Evolutionary conservation across 2,888 invertebrate species (phyloP).

Genomic region (Drosophila atripex): DNA sequence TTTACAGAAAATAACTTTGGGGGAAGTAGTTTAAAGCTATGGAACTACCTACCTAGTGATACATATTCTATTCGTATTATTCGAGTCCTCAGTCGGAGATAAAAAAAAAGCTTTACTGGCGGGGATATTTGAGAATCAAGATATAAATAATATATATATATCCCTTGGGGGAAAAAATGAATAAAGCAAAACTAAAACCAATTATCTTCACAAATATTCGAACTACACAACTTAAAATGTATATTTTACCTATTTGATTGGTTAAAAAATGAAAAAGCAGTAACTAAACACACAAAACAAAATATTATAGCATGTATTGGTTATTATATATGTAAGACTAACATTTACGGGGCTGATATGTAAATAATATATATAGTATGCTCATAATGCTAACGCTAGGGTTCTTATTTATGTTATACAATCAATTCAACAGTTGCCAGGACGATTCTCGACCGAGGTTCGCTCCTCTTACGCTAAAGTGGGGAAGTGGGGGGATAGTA

Average conservation of each 20-base stretch:
- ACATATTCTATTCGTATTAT: constrained; percentile 25
- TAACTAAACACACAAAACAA: constrained; percentile 47
- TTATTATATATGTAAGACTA: constrained; percentile 40
- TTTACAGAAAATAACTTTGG: constrained; percentile 29
- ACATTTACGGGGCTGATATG: constrained; percentile 37
- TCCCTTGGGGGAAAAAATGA: constrained; percentile 2
- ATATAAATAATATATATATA: not conserved
- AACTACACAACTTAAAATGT: constrained; percentile 28
- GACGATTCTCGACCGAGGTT: constrained; percentile 19
- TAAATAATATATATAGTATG: not conserved
- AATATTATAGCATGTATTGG: constrained; percentile 18
- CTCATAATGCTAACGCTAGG: constrained; percentile 36
- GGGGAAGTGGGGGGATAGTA: constrained; percentile 11
- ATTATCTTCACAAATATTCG: constrained; percentile 9
- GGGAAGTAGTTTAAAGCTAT: constrained; percentile 31
- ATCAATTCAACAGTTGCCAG: constrained; percentile 43
- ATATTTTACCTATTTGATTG: constrained; percentile 27
- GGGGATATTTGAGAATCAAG: not conserved
- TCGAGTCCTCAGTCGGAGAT: constrained; percentile 8
- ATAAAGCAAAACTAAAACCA: constrained; percentile 18
- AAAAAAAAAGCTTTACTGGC: constrained; percentile 6
- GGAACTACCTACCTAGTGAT: constrained; percentile 47
- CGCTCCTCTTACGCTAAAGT: constrained; percentile 26
- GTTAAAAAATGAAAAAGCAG: constrained; percentile 50
- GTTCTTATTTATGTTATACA: constrained; percentile 46